These are phyloP conservation scores for Lemur catta DNA, from an alignment of 2,797 vertebrate genomes.

Conservation along the genomic window DNA sequence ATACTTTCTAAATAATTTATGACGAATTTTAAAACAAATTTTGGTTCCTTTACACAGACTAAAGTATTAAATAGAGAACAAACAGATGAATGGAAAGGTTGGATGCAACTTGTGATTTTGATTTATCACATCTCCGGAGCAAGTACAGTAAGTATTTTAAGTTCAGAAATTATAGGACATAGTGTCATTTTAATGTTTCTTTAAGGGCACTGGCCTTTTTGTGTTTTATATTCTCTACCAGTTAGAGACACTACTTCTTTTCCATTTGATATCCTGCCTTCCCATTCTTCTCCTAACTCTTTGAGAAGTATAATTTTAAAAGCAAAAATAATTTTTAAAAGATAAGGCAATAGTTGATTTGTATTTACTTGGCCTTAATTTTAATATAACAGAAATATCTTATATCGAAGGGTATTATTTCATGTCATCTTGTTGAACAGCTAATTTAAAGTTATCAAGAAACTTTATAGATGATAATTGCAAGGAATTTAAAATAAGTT, in stretches of 20 bases:
- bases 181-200: neutral
- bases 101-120: slow-evolving; percentile 99
- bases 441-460: slow-evolving; percentile 20
- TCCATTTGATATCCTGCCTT: neutral
- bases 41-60: slow-evolving; percentile 87
- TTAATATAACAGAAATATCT: neutral
- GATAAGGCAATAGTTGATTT: slow-evolving; percentile 36
- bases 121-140: slow-evolving; percentile 99
- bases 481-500: slow-evolving; percentile 39
- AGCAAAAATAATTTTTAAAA: slow-evolving; percentile 39
- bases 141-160: slow-evolving; percentile 92
- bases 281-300: neutral
- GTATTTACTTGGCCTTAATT: slow-evolving; percentile 42
- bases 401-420: neutral
- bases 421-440: neutral
- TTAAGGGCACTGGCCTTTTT: neutral
- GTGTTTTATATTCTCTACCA: neutral
- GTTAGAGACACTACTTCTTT: neutral
- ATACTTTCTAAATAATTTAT: slow-evolving; percentile 25
- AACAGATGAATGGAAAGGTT: slow-evolving; percentile 99
- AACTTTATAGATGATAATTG: slow-evolving; percentile 11
- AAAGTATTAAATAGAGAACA: slow-evolving; percentile 98
- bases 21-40: slow-evolving; percentile 53
- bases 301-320: slow-evolving; percentile 35
- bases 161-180: neutral